A percentile compares a stretch with the other conserved stretches of the same genome.
These are phyloP conservation scores for Anas bahamensis DNA, from an alignment of 2,797 vertebrate species.

Conservation along the genomic window DNA sequence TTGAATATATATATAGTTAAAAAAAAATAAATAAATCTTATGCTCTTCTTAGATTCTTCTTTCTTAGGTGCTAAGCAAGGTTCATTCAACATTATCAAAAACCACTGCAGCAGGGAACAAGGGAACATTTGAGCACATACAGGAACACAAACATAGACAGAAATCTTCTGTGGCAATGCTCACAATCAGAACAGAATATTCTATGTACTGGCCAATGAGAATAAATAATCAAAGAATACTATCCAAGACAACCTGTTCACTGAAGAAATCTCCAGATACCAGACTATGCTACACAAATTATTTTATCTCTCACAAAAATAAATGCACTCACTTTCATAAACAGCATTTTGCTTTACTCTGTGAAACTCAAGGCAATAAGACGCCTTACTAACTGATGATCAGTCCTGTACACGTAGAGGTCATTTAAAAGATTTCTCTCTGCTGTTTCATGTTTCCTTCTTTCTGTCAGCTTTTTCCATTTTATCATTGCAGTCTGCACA, in stretches of 20 bases:
- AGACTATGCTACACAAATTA: not conserved
- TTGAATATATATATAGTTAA: not conserved
- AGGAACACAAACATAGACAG: not conserved
- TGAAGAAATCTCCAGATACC: not conserved
- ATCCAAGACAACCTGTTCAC: not conserved
- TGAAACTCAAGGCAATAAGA: not conserved
- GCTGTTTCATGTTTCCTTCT: not conserved
- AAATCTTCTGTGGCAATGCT: not conserved
- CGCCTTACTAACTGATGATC: not conserved
- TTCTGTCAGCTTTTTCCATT: not conserved
- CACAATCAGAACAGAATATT: not conserved
- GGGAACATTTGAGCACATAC: not conserved
- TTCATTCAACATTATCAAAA: not conserved
- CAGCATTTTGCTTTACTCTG: not conserved
- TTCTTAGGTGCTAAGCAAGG: not conserved
- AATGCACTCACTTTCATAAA: not conserved
- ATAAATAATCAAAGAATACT: not conserved
- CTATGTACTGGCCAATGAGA: not conserved
- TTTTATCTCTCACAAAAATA: not conserved
- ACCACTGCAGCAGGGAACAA: not conserved
- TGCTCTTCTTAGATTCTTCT: not conserved
- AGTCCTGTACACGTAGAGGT: not conserved
- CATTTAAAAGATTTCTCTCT: not conserved
- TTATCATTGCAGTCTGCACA: not conserved
- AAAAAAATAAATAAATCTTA: no score